Evolutionary conservation across 2,888 invertebrate genomes (phyloP).

Genomic region (Cerastis rubricosa): DNA sequence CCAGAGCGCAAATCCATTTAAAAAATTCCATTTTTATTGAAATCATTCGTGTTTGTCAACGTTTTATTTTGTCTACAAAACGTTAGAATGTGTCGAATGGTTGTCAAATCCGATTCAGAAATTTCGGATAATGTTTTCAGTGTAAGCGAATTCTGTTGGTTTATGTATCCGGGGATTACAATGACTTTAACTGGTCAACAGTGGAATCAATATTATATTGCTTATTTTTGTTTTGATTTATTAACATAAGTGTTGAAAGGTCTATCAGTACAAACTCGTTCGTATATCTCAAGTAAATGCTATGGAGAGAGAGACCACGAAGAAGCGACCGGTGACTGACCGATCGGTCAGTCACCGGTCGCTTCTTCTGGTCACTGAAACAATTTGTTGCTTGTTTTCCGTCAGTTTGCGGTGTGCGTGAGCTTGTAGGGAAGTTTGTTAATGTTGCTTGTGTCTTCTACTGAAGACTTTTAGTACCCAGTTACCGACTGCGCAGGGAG

Average conservation of each 20-base stretch:
- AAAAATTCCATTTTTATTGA: constrained; percentile 21
- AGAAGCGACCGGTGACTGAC: too few species aligned
- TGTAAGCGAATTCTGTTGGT: constrained; percentile 36
- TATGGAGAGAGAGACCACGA: too few species aligned
- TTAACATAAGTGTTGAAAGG: neutral
- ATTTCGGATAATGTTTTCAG: constrained; percentile 40
- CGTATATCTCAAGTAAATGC: neutral
- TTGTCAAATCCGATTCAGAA: constrained; percentile 46
- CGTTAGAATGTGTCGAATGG: constrained; percentile 22
- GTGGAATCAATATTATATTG: neutral
- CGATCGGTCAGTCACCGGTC: too few species aligned
- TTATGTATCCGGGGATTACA: constrained; percentile 32
- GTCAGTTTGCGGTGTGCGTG: too few species aligned
- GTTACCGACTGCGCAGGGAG: too few species aligned
- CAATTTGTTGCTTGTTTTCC: too few species aligned
- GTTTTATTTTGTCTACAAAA: constrained; percentile 15
- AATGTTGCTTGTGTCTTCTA: too few species aligned
- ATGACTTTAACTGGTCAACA: neutral
- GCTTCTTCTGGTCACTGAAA: too few species aligned
- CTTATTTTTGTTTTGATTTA: neutral
- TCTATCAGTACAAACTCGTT: neutral
- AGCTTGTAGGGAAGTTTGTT: too few species aligned
- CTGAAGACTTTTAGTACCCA: too few species aligned
- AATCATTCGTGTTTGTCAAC: constrained; percentile 15
- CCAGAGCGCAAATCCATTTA: neutral